These are phyloP conservation scores for Dryobotodes eremita DNA, from an alignment of 2,888 invertebrate genomes.

Conservation along the genomic window DNA sequence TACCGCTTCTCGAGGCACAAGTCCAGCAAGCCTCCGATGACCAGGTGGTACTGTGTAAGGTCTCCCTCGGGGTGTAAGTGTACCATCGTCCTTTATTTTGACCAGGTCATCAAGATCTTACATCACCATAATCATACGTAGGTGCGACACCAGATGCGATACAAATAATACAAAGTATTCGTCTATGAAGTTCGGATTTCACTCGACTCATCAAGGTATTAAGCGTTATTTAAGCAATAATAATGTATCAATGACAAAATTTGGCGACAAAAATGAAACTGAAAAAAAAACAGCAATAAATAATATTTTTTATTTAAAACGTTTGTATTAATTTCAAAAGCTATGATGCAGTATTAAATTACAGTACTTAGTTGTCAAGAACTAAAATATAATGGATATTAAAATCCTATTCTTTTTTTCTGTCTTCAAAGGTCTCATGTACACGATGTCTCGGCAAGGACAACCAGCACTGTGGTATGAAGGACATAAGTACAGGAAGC, in stretches of 20 bases:
- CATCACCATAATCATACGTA: slow-evolving; percentile 30
- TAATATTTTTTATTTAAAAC: not conserved
- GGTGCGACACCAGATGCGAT: not conserved
- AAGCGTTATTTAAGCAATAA: not conserved
- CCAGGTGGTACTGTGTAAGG: slow-evolving; percentile 40
- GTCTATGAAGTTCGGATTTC: not conserved
- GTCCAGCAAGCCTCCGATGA: slow-evolving; percentile 45
- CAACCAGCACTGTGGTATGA: slow-evolving; percentile 34
- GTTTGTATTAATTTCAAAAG: not conserved
- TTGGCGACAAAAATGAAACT: not conserved
- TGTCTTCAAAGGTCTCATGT: slow-evolving; percentile 56
- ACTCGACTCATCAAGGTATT: not conserved
- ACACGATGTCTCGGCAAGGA: slow-evolving; percentile 44
- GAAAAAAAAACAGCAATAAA: slow-evolving; percentile 5
- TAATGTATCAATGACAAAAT: not conserved
- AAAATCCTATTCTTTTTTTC: not conserved
- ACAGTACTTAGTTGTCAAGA: not conserved
- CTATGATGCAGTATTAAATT: not conserved
- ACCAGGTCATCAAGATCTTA: slow-evolving; percentile 16
- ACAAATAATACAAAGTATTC: not conserved
- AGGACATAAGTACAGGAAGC: slow-evolving; percentile 63
- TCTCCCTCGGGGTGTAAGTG: slow-evolving; percentile 25
- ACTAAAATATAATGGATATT: not conserved
- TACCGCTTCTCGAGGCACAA: slow-evolving; percentile 33
- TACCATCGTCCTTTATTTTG: slow-evolving; percentile 31